Evolutionary conservation across 2,797 vertebrate species (phyloP).

Genomic region (Megaceryle alcyon): DNA sequence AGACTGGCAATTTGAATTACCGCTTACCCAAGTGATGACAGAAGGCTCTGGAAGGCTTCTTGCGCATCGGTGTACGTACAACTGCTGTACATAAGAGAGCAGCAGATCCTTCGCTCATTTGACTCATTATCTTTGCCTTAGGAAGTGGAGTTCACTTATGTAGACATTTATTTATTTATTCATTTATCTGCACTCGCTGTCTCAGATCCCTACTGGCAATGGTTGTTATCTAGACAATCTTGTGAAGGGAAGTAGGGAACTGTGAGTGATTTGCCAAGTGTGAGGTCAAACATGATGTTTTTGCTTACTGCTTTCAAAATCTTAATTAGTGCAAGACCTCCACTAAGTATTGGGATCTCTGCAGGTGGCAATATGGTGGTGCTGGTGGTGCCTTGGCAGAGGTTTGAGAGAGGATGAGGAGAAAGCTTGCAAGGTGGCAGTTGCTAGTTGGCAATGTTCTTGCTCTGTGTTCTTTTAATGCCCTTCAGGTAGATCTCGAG

Average conservation of each 20-base stretch:
- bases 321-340: not conserved
- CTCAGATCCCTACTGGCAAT: not conserved
- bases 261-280: not conserved
- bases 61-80: not conserved
- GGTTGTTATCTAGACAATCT: not conserved
- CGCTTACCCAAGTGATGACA: not conserved
- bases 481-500: not conserved
- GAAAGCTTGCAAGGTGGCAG: not conserved
- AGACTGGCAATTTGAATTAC: not conserved
- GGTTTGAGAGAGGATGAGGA: not conserved
- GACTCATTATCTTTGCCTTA: not conserved
- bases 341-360: not conserved
- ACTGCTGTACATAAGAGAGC: not conserved
- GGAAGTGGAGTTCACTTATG: not conserved
- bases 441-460: not conserved
- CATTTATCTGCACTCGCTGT: not conserved
- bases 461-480: not conserved
- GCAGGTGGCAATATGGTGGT: not conserved
- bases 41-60: conserved; percentile 2
- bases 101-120: conserved; percentile 2
- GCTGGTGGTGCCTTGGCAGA: not conserved
- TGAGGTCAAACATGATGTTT: not conserved
- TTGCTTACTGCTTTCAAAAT: conserved; percentile 3
- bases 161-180: not conserved
- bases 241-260: not conserved